These are phyloP conservation scores for Epiblema foenella DNA, from an alignment of 2,888 invertebrate species.

Conservation along the genomic window DNA sequence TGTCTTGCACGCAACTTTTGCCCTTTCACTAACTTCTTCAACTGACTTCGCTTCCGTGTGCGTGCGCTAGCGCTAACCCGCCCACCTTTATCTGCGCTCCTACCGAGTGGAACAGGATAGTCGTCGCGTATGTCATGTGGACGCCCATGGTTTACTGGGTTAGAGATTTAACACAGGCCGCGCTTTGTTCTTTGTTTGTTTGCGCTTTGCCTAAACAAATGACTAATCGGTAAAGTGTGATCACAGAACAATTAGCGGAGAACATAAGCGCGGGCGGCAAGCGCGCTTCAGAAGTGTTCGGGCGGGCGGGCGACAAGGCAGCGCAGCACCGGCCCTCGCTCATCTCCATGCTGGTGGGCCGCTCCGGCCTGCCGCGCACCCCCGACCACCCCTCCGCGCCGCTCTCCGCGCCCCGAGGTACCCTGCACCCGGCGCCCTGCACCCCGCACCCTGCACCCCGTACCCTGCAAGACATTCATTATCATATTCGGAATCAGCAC, in stretches of 20 bases:
- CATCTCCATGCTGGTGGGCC: conserved; percentile 76
- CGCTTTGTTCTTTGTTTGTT: background rate
- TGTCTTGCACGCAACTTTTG: too few relatives aligned
- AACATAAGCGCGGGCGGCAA: conserved; percentile 70
- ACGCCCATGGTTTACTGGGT: background rate
- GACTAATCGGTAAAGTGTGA: background rate
- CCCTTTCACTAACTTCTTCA: too few relatives aligned
- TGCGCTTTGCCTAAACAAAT: background rate
- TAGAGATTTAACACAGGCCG: background rate
- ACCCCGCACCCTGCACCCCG: too few relatives aligned
- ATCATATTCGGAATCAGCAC: too few relatives aligned
- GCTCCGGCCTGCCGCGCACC: conserved; percentile 68
- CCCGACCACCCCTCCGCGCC: conserved; percentile 75
- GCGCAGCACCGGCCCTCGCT: conserved; percentile 76
- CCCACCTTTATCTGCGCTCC: too few relatives aligned
- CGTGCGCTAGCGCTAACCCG: too few relatives aligned
- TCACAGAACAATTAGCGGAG: conserved; percentile 73
- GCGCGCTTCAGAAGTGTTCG: conserved; percentile 73
- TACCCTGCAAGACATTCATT: too few relatives aligned
- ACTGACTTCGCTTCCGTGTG: too few relatives aligned
- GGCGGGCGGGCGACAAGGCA: conserved; percentile 84
- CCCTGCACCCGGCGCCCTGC: background rate
- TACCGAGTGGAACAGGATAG: background rate
- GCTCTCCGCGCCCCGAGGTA: conserved; percentile 74
- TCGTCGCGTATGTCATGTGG: background rate